A percentile compares a stretch with the other conserved stretches of the same genome.
These are phyloP conservation scores for Proctacanthus coquilletti DNA, from an alignment of 1,140 invertebrate genomes.

Conservation along the genomic window DNA sequence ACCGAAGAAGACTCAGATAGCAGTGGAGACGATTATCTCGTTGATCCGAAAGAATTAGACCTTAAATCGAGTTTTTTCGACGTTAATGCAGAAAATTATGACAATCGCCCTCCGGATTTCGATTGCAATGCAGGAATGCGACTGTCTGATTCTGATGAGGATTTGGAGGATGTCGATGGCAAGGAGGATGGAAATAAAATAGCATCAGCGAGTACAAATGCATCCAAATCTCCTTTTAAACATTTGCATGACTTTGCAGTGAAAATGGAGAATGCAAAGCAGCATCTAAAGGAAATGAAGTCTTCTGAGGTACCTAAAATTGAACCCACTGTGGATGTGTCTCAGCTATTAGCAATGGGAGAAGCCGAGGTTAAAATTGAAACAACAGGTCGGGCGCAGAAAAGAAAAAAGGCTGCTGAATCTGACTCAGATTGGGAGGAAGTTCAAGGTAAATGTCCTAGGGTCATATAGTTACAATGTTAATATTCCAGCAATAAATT, in stretches of 20 bases:
- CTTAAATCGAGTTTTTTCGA: constrained; percentile 25
- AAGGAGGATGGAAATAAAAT: too few relatives aligned
- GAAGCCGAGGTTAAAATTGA: constrained; percentile 21
- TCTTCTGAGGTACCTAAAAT: constrained; percentile 8
- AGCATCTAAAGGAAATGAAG: constrained; percentile 14
- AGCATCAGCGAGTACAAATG: neutral
- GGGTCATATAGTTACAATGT: too few relatives aligned
- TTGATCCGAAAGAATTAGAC: constrained; percentile 25
- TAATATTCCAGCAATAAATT: too few relatives aligned
- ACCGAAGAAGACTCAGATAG: constrained; percentile 16
- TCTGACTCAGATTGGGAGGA: constrained; percentile 49
- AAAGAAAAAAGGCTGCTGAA: constrained; percentile 8
- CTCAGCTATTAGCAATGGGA: constrained; percentile 31
- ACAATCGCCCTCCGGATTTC: constrained; percentile 20
- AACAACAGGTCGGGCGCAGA: constrained; percentile 10
- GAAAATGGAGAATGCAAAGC: constrained; percentile 23
- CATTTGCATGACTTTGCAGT: constrained; percentile 25
- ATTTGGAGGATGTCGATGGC: constrained; percentile 20
- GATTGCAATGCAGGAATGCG: constrained; percentile 25
- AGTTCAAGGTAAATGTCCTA: constrained; percentile 42
- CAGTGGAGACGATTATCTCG: constrained; percentile 26
- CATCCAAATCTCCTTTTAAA: neutral
- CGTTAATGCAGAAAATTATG: constrained; percentile 2
- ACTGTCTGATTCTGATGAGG: constrained; percentile 24
- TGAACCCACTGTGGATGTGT: constrained; percentile 20